phyloP scores from a whole-genome alignment of 2,888 invertebrate species.

The Drosophila rubida region DNA sequence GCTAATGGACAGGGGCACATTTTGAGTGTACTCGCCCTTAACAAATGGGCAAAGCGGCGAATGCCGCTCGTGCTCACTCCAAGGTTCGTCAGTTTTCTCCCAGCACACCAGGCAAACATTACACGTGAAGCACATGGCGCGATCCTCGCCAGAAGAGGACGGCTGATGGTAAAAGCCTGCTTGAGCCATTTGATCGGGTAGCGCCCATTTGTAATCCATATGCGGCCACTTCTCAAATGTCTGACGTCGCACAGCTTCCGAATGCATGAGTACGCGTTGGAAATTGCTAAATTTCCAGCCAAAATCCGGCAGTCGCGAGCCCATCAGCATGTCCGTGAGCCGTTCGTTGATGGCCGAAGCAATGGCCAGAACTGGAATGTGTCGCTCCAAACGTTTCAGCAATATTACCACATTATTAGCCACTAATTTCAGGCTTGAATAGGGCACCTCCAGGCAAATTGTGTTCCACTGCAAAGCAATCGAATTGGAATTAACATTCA shows the following conservation, averaged over 20 bases:
- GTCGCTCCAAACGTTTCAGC: conserved; percentile 92
- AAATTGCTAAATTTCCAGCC: conserved; percentile 83
- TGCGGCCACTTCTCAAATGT: conserved; percentile 98
- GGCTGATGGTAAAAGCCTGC: conserved; percentile 99
- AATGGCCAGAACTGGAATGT: conserved; percentile 94
- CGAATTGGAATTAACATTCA: not conserved
- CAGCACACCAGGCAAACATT: conserved; percentile 97
- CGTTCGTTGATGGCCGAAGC: conserved; percentile 96
- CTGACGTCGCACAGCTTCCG: conserved; percentile 94
- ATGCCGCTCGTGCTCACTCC: conserved; percentile 98
- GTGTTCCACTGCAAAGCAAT: conserved; percentile 92
- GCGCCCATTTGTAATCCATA: conserved; percentile 98
- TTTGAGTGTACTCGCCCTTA: conserved; percentile 97
- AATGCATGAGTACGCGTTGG: conserved; percentile 91
- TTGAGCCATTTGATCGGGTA: conserved; percentile 98
- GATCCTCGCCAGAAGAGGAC: conserved; percentile 94
- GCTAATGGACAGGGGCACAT: conserved; percentile 95
- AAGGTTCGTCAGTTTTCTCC: conserved; percentile 98
- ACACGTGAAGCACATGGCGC: conserved; percentile 98
- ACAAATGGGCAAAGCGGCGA: conserved; percentile 97
- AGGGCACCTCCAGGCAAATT: conserved; percentile 92
- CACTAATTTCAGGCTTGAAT: conserved; percentile 91
- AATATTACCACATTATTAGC: conserved; percentile 92
- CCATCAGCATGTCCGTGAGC: conserved; percentile 90
- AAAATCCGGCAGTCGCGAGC: conserved; percentile 83